phyloP scores from a whole-genome alignment of 2,113 vertebrate genomes.

The Nipponia nippon region DNA sequence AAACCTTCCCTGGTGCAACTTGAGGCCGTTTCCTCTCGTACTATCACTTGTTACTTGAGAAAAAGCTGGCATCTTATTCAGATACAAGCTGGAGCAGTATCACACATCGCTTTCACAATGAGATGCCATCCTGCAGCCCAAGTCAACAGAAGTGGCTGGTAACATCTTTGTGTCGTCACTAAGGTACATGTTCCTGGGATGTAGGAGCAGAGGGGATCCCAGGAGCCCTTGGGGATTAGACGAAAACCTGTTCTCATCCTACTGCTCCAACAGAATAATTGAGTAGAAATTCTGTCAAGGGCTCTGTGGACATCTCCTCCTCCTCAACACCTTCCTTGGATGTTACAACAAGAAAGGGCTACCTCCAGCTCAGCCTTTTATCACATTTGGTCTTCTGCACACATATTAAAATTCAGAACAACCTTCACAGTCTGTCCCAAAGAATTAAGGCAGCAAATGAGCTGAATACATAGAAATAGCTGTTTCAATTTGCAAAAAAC shows the following conservation, averaged over 20 bases:
- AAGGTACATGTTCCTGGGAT: neutral
- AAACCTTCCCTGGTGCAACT: neutral
- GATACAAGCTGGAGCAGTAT: neutral
- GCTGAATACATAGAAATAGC: neutral
- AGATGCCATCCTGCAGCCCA: neutral
- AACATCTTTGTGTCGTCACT: neutral
- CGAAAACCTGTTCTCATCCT: neutral
- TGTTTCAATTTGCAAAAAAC: neutral
- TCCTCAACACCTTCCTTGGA: neutral
- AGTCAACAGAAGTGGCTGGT: neutral
- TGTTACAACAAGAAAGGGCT: neutral
- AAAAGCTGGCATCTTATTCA: neutral
- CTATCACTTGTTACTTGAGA: neutral
- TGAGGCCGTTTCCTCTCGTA: neutral
- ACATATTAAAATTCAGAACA: neutral
- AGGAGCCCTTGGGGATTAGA: neutral
- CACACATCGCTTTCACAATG: neutral
- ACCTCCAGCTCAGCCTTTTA: neutral
- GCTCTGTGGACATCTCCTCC: neutral
- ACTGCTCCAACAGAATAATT: neutral
- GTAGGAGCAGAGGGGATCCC: neutral
- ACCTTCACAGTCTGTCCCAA: neutral
- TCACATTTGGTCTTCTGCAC: neutral
- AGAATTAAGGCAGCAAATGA: neutral
- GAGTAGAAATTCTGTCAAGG: neutral